These are phyloP conservation scores for Hedya salicella DNA, from an alignment of 2,888 invertebrate species.

Conservation along the genomic window DNA sequence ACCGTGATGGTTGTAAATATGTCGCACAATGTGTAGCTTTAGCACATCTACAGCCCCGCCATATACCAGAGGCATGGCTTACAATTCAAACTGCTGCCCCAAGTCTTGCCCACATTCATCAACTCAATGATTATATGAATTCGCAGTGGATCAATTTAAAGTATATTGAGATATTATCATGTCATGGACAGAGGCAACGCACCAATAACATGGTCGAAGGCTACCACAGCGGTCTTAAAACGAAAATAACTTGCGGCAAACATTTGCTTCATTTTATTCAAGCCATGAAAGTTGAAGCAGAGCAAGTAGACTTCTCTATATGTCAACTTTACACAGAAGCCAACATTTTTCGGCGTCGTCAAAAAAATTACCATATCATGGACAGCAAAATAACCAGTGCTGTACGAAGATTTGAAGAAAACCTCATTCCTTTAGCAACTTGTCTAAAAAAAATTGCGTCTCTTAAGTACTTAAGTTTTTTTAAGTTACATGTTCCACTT, in stretches of 20 bases:
- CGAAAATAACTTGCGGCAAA: conserved; percentile 13
- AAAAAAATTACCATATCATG: background rate
- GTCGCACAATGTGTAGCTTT: background rate
- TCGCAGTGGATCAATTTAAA: conserved; percentile 11
- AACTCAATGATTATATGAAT: conserved; percentile 12
- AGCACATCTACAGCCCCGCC: conserved; percentile 3
- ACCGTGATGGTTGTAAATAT: conserved; percentile 5
- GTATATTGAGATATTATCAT: conserved; percentile 7
- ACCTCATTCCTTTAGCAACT: background rate
- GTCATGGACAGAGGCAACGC: conserved; percentile 5
- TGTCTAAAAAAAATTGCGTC: background rate
- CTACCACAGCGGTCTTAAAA: conserved; percentile 13
- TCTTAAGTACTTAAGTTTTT: no score
- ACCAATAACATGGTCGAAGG: background rate
- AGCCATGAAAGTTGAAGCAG: conserved; percentile 4
- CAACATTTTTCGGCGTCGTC: conserved; percentile 2
- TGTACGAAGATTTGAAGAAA: conserved; percentile 5
- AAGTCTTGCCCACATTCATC: background rate
- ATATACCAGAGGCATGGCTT: conserved; percentile 13
- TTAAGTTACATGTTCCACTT: no score
- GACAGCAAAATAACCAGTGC: conserved; percentile 10
- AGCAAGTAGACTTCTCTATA: conserved; percentile 1
- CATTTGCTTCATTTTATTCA: conserved; percentile 13
- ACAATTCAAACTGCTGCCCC: conserved; percentile 5
- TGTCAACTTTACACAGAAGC: background rate